Conservation (phyloP, 2,888 invertebrate genomes). For the Agriopis leucophaearia region DNA sequence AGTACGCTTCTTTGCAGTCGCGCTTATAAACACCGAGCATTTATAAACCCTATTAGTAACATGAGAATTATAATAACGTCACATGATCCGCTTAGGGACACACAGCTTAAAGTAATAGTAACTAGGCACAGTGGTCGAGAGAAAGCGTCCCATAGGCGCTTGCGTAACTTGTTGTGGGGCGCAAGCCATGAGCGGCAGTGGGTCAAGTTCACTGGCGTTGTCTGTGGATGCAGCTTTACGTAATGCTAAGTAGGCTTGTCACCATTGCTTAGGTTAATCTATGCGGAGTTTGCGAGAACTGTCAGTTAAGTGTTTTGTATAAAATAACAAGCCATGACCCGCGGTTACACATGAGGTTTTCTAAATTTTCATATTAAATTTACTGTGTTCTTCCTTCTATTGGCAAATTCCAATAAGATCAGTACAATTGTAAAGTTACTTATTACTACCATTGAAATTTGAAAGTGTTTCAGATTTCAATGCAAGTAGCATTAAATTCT, state of each 20-base stretch:
- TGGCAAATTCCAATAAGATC: too few species aligned
- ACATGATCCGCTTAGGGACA: constrained; percentile 16
- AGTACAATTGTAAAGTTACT: too few species aligned
- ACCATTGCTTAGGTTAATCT: constrained; percentile 34
- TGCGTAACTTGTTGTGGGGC: constrained; percentile 53
- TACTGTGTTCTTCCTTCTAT: not conserved
- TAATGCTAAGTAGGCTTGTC: constrained; percentile 27
- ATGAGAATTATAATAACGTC: not conserved
- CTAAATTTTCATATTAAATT: not conserved
- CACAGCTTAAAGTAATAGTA: not conserved
- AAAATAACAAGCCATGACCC: not conserved
- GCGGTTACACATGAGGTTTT: not conserved
- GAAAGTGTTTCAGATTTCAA: too few species aligned
- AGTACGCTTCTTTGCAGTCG: too few species aligned
- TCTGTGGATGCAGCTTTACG: constrained; percentile 20
- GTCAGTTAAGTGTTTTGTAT: not conserved
- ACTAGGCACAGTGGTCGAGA: constrained; percentile 34
- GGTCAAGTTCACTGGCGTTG: constrained; percentile 52
- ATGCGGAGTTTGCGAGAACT: constrained; percentile 6
- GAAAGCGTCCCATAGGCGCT: constrained; percentile 60
- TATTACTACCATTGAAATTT: too few species aligned
- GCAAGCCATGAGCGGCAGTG: constrained; percentile 53
- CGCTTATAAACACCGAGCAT: too few species aligned
- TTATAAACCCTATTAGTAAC: not conserved
- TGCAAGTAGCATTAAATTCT: too few species aligned